phyloP scores from a whole-genome alignment of 2,888 invertebrate species.

The Megalurothrips usitatus region DNA sequence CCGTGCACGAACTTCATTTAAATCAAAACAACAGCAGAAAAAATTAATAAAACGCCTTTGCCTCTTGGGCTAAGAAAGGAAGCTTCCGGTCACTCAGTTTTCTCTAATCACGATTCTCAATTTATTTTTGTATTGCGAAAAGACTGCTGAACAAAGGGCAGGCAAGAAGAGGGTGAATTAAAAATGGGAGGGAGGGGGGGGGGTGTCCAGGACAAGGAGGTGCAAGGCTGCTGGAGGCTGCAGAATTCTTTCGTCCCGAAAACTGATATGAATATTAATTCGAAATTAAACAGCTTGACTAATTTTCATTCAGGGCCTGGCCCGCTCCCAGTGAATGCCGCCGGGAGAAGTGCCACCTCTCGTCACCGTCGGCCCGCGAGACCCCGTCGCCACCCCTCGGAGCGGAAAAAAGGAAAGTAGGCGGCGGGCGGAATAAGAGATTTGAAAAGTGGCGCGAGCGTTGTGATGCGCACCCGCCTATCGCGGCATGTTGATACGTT shows the following conservation, averaged over 20 bases:
- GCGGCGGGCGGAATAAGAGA: too few species aligned
- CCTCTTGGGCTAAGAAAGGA: not conserved
- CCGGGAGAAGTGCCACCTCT: not conserved
- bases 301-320: constrained; percentile 22
- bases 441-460: too few species aligned
- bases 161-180: not conserved
- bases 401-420: too few species aligned
- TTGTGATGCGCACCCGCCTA: too few species aligned
- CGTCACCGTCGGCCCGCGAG: not conserved
- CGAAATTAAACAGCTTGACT: constrained; percentile 25
- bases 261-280: constrained; percentile 27
- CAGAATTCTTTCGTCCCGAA: constrained; percentile 13
- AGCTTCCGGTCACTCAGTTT: constrained; percentile 19
- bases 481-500: too few species aligned
- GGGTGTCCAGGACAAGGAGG: not conserved
- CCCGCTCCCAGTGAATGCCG: not conserved
- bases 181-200: not conserved
- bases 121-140: constrained; percentile 23
- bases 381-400: not conserved
- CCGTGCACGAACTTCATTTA: constrained; percentile 15
- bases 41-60: not conserved
- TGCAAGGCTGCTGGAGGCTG: constrained; percentile 5
- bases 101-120: constrained; percentile 23
- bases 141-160: constrained; percentile 18
- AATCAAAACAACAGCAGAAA: constrained; percentile 7